Evolutionary conservation across 30 jellyfish, hydroid and myxozoan species (phyloP).

Genomic region (Chrysaora quinquecirrha): DNA sequence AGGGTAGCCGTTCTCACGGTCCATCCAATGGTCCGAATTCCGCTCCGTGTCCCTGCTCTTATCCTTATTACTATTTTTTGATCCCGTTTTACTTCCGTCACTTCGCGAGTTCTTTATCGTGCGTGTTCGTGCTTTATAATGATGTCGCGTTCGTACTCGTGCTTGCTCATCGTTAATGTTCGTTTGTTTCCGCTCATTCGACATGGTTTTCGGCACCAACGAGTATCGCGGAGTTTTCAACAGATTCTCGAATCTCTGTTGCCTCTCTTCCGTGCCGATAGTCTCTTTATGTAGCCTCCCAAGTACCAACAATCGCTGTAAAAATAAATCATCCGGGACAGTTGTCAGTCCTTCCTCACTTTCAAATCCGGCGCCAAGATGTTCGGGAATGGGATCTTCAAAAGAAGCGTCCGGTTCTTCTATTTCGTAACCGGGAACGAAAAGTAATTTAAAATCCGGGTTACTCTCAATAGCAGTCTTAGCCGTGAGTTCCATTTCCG

Average conservation of each 20-base stretch:
- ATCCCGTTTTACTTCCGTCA: background rate
- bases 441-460: slow-evolving; percentile 51
- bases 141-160: background rate
- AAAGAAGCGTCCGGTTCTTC: slow-evolving; percentile 41
- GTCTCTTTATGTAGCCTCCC: slow-evolving; percentile 47
- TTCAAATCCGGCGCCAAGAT: background rate
- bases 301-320: slow-evolving; percentile 23
- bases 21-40: background rate
- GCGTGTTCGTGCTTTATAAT: background rate
- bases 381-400: slow-evolving; percentile 48
- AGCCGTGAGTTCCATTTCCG: slow-evolving; percentile 65
- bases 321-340: slow-evolving; percentile 12
- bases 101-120: background rate
- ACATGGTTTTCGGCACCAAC: slow-evolving; percentile 1
- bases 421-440: slow-evolving; percentile 67
- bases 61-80: too few species aligned
- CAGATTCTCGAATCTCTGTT: slow-evolving; percentile 15
- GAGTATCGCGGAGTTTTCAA: slow-evolving; percentile 24
- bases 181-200: background rate
- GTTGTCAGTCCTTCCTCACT: slow-evolving; percentile 9
- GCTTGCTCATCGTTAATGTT: background rate
- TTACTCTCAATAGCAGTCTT: slow-evolving; percentile 52
- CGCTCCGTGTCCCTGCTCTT: background rate
- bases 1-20: background rate
- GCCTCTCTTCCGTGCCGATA: slow-evolving; percentile 41